These are phyloP conservation scores for Sterna hirundo DNA, from an alignment of 2,113 vertebrate species.

Conservation along the genomic window DNA sequence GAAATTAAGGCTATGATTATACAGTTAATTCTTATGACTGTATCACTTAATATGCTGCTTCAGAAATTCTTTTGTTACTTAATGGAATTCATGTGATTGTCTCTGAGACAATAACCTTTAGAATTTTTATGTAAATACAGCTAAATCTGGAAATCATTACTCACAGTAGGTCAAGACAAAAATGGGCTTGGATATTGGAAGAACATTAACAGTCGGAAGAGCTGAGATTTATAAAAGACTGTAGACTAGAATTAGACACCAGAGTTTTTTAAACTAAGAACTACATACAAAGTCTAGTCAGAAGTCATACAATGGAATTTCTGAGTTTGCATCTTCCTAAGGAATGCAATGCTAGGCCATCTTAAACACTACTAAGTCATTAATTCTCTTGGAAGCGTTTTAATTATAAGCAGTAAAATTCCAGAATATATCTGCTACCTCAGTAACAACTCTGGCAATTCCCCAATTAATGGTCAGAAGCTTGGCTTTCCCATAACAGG, in stretches of 20 bases:
- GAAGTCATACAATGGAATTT: background rate
- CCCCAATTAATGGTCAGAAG: background rate
- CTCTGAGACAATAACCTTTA: constrained; percentile 22
- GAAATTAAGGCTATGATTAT: background rate
- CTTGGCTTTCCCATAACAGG: background rate
- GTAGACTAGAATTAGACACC: background rate
- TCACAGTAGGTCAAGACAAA: background rate
- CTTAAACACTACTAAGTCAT: background rate
- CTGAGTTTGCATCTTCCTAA: background rate
- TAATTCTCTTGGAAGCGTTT: background rate
- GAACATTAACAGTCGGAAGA: background rate
- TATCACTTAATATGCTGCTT: background rate
- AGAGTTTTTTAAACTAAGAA: background rate
- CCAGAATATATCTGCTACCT: background rate
- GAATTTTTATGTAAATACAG: background rate
- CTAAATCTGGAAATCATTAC: background rate
- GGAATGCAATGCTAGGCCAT: background rate
- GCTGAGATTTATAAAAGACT: background rate
- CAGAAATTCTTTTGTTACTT: background rate
- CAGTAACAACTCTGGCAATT: background rate
- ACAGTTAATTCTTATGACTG: background rate
- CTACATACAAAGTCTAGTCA: background rate
- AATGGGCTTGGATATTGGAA: background rate
- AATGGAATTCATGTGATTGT: background rate
- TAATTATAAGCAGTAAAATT: background rate